Conservation (phyloP, 2,797 vertebrate species). For the Coregonus suidteri region DNA sequence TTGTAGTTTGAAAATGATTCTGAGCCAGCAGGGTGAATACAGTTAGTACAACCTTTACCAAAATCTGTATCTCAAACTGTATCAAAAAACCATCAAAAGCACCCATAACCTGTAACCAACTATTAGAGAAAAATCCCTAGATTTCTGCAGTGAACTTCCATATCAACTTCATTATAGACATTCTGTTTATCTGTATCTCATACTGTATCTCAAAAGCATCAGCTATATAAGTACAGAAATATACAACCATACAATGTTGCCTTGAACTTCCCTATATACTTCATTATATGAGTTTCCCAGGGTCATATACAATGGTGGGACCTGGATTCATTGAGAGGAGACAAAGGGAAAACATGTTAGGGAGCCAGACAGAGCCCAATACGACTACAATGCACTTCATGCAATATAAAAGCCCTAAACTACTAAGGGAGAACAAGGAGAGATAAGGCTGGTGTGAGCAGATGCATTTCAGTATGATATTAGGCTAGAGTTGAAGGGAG, state of each 20-base stretch:
- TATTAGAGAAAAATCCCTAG: too few species aligned
- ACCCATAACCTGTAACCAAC: not conserved
- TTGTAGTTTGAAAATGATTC: slow-evolving; percentile 55
- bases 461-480: slow-evolving; percentile 70
- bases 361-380: slow-evolving; percentile 74
- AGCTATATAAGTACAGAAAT: not conserved
- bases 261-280: too few species aligned
- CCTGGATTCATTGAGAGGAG: slow-evolving; percentile 80
- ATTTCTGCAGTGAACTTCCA: not conserved
- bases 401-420: slow-evolving; percentile 81
- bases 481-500: slow-evolving; percentile 48
- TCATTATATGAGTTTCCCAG: not conserved
- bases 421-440: slow-evolving; percentile 65
- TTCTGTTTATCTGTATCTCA: not conserved
- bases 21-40: slow-evolving; percentile 65
- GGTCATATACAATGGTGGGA: slow-evolving; percentile 67
- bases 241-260: slow-evolving; percentile 1
- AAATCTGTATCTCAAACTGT: too few species aligned
- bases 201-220: not conserved
- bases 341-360: slow-evolving; percentile 82
- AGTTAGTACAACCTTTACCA: not conserved
- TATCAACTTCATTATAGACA: slow-evolving; percentile 20
- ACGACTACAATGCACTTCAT: slow-evolving; percentile 76
- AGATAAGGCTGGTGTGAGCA: slow-evolving; percentile 56
- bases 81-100: not conserved